Evolutionary conservation across 2,113 vertebrate genomes (phyloP), one percentile per base, ranked within the genome.

Genomic region (Notechis scutatus): DNA sequence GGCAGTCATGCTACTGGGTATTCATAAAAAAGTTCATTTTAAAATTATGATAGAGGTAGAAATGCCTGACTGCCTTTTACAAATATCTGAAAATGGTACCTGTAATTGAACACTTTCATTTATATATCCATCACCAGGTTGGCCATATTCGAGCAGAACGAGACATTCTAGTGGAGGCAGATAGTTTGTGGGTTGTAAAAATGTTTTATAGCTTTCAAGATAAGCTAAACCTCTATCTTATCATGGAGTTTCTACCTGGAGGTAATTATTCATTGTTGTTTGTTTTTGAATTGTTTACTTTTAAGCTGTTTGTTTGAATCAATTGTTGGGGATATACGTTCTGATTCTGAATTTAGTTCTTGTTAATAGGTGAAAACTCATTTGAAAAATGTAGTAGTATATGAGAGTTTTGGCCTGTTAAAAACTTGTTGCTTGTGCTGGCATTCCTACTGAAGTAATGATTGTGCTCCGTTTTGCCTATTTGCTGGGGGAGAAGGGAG

Each of bases 201-300:
- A 99, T 99, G 99, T 99, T 99, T 97, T 99, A 99, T 56, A 99
- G 99, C 92, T 99, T 99, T 96, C 99, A 99, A 97, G 99, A 99
- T 96, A 99, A 99, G 96, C 97, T 99, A 97, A 99, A 99, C 97
- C 99, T 99, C 94, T 99, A 99, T 97, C 98, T 99, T 95, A 99
- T 99, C 97, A 99, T 99, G 99, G 99, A 99, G 97, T 99, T 99
- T 96, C 97, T 99, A 93, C 99, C 99, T 88, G 99, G 99, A 98
- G 99, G 99, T 99, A 97, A 96, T 95, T 93, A 91, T 93, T 89
- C 92, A 92, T 93, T 94, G 59, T 91, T 96, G 91, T 92, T 92
- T 94, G 20, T 91, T 92, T 45, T 95, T 57, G 92, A 95, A 90
- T 15, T 94, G 94, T 92, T 23, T 61, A 52, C 85, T 90, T 74